A percentile compares a stretch with the other conserved stretches of the same genome.
These are phyloP conservation scores for Trachemys scripta DNA, from an alignment of 2,113 vertebrate genomes.

Conservation along the genomic window DNA sequence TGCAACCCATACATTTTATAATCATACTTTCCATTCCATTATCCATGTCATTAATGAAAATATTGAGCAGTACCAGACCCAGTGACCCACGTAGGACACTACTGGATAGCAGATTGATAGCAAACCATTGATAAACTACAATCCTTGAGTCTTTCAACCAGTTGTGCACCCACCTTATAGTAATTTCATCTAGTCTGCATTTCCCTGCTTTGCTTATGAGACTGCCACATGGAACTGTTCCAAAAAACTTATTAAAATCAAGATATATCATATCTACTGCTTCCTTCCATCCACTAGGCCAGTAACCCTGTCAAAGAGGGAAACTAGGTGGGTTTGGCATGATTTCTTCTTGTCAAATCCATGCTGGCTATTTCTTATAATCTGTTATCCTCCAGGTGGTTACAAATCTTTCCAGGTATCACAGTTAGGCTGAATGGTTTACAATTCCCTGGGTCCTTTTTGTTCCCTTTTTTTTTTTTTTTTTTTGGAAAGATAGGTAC, in stretches of 20 bases:
- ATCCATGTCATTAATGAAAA: too few relatives aligned
- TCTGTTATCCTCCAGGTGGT: background rate
- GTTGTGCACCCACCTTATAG: too few relatives aligned
- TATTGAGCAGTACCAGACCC: too few relatives aligned
- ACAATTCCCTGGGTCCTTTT: background rate
- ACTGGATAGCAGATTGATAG: too few relatives aligned
- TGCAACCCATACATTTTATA: background rate
- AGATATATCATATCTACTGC: too few relatives aligned
- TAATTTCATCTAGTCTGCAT: too few relatives aligned
- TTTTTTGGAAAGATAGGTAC: background rate
- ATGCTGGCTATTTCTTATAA: background rate
- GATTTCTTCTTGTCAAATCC: background rate
- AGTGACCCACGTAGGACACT: too few relatives aligned
- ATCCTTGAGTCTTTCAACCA: too few relatives aligned
- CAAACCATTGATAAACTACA: too few relatives aligned
- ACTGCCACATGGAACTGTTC: too few relatives aligned
- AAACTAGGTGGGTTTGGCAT: background rate
- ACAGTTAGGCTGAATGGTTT: background rate
- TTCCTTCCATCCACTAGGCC: background rate
- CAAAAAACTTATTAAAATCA: too few relatives aligned
- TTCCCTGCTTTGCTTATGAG: too few relatives aligned
- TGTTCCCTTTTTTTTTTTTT: background rate
- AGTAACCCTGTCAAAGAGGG: background rate
- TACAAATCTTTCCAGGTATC: background rate
- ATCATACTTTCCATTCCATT: background rate